Conservation (phyloP, 2,113 vertebrate species). For the Candoia aspera region DNA sequence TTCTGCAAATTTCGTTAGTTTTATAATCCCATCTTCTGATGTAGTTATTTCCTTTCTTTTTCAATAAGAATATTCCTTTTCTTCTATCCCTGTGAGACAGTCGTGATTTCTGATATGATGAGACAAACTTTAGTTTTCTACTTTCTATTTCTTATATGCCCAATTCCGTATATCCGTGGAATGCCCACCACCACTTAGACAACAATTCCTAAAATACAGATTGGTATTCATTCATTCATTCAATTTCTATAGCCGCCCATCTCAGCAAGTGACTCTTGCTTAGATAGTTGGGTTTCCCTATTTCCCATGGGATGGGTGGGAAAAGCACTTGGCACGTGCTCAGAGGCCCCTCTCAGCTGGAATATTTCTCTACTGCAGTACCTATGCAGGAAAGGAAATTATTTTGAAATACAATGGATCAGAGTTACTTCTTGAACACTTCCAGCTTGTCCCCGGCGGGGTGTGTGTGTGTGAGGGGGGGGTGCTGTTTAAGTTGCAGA, state of each 20-base stretch:
- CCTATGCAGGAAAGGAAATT: background rate
- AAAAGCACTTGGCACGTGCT: background rate
- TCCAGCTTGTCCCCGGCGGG: background rate
- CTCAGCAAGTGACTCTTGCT: too few relatives aligned
- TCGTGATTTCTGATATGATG: too few relatives aligned
- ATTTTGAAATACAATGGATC: background rate
- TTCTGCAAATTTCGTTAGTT: too few relatives aligned
- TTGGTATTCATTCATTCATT: too few relatives aligned
- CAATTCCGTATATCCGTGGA: background rate
- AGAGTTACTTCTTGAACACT: background rate
- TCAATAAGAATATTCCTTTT: too few relatives aligned
- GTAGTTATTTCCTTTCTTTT: too few relatives aligned
- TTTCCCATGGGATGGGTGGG: background rate
- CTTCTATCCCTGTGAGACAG: too few relatives aligned
- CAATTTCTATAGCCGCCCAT: too few relatives aligned
- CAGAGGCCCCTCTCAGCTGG: background rate
- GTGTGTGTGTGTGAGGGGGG: too few relatives aligned
- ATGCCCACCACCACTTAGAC: too few relatives aligned
- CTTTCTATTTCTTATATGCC: background rate
- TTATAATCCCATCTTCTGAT: too few relatives aligned
- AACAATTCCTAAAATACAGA: background rate
- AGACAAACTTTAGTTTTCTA: too few relatives aligned
- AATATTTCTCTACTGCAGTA: background rate
- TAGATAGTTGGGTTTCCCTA: background rate
- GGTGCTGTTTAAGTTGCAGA: background rate